Evolutionary conservation across 1,140 invertebrate species (phyloP).

Genomic region (Anagrus nilaparvatae): DNA sequence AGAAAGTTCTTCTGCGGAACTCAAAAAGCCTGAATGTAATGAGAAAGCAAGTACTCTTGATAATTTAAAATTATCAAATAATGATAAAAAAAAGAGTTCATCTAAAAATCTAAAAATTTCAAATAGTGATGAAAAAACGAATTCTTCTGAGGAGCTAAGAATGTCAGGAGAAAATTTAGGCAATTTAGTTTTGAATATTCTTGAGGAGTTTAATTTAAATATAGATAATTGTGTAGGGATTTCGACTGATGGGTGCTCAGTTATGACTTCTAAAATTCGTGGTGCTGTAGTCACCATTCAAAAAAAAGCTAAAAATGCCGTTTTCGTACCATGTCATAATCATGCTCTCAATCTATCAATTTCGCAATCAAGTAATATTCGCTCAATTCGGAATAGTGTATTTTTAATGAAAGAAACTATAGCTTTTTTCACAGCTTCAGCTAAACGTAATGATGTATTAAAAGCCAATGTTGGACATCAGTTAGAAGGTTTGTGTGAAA

Average conservation of each 20-base stretch:
- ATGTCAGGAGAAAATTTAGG: too few species aligned
- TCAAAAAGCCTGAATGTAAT: too few species aligned
- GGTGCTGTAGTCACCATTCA: slow-evolving; percentile 17
- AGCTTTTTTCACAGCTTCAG: slow-evolving; percentile 21
- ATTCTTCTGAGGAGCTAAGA: too few species aligned
- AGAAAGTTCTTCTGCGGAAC: too few species aligned
- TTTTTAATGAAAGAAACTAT: slow-evolving; percentile 21
- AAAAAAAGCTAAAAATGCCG: slow-evolving; percentile 17
- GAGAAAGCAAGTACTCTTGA: too few species aligned
- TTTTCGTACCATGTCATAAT: slow-evolving; percentile 20
- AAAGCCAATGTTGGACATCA: slow-evolving; percentile 6
- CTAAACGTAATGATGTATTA: slow-evolving; percentile 12
- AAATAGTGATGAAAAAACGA: too few species aligned
- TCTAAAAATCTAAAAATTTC: too few species aligned
- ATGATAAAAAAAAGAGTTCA: too few species aligned
- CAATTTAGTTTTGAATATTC: too few species aligned
- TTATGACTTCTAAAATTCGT: slow-evolving; percentile 20
- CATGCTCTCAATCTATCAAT: slow-evolving; percentile 22
- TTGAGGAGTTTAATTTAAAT: slow-evolving; percentile 19
- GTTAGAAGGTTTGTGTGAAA: slow-evolving; percentile 19
- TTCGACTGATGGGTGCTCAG: slow-evolving; percentile 22
- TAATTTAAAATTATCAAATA: too few species aligned
- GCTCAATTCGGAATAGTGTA: slow-evolving; percentile 17
- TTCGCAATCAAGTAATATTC: slow-evolving; percentile 15
- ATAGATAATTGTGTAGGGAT: slow-evolving; percentile 21